Conservation (phyloP, 2,113 vertebrate species). For the Gnathonemus longibarbis region DNA sequence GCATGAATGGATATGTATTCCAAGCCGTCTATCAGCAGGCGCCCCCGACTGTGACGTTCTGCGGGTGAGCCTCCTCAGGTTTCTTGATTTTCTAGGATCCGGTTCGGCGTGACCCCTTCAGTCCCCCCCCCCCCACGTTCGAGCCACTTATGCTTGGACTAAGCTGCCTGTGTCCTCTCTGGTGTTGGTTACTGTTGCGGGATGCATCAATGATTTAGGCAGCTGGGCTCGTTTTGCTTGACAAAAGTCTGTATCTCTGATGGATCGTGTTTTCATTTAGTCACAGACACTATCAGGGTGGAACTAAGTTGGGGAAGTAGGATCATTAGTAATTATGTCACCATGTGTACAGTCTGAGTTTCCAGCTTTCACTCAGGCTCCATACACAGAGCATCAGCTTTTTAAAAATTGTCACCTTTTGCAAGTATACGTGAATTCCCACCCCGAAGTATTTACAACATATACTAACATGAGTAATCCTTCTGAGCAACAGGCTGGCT, state of each 20-base stretch:
- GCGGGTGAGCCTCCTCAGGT: background rate
- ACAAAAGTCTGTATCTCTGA: background rate
- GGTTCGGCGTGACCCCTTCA: background rate
- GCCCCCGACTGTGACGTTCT: background rate
- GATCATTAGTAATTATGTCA: background rate
- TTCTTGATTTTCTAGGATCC: background rate
- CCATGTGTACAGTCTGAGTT: background rate
- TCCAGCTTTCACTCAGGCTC: background rate
- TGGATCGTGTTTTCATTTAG: slow-evolving; percentile 5
- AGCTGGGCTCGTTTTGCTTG: background rate
- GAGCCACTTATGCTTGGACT: background rate
- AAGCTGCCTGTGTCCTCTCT: background rate
- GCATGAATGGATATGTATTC: background rate
- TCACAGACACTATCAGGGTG: background rate
- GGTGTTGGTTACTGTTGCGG: background rate
- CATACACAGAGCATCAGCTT: background rate
- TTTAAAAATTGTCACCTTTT: background rate
- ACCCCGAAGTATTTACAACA: background rate
- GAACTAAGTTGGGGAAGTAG: slow-evolving; percentile 8
- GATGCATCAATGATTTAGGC: background rate
- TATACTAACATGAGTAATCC: background rate
- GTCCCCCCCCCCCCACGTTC: background rate
- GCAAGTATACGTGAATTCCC: background rate
- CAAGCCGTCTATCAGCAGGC: background rate
- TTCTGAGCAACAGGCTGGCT: background rate